Evolutionary conservation across 2,797 vertebrate species (phyloP).

Genomic region (Pempheris klunzingeri): DNA sequence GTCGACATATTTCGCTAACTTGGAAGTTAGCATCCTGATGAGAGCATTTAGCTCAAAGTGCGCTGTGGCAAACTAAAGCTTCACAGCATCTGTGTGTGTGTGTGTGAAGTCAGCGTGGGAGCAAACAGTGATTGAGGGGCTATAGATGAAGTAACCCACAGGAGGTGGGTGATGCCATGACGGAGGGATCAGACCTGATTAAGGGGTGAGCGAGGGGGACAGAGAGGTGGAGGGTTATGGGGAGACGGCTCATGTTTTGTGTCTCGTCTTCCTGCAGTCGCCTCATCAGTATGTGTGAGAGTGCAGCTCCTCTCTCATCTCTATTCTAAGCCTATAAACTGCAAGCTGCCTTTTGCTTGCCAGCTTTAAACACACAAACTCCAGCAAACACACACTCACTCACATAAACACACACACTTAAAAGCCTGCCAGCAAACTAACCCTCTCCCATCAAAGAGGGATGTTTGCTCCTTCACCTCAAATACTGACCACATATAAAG

Average conservation of each 20-base stretch:
- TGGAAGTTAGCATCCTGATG: no score
- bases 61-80: neutral
- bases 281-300: slow-evolving; percentile 75
- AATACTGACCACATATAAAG: slow-evolving; percentile 2
- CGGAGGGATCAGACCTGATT: slow-evolving; percentile 51
- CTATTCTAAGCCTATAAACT: slow-evolving; percentile 61
- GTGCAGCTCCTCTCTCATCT: slow-evolving; percentile 56
- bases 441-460: slow-evolving; percentile 32
- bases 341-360: slow-evolving; percentile 49
- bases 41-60: neutral
- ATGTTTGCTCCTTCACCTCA: slow-evolving; percentile 16
- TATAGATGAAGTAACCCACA: slow-evolving; percentile 7
- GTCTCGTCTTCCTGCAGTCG: slow-evolving; percentile 47
- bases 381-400: slow-evolving; percentile 28
- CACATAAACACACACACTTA: slow-evolving; percentile 21
- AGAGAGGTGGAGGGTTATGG: neutral
- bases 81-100: neutral
- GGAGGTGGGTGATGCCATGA: slow-evolving; percentile 11
- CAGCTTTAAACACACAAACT: slow-evolving; percentile 42
- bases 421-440: slow-evolving; percentile 16
- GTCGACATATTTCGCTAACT: no score
- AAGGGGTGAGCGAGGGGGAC: neutral
- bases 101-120: slow-evolving; percentile 12
- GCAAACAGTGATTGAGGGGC: neutral
- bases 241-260: slow-evolving; percentile 35